phyloP scores from a whole-genome alignment of 2,888 invertebrate species.

The Drosophila percnosoma region DNA sequence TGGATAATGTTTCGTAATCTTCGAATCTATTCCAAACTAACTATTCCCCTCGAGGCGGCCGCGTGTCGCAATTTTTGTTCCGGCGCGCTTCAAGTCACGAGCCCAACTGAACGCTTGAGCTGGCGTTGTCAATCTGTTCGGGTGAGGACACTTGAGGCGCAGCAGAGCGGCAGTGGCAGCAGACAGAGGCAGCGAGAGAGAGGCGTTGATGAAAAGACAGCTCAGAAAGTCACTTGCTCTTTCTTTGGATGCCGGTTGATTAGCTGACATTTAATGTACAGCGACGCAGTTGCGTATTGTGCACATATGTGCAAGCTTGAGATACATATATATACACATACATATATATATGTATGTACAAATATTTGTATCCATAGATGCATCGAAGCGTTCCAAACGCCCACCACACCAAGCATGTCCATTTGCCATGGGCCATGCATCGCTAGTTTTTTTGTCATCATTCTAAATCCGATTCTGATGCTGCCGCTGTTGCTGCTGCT shows the following conservation, averaged over 20 bases:
- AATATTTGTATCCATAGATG: slow-evolving; percentile 44
- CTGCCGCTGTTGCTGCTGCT: slow-evolving; percentile 15
- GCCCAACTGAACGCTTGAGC: slow-evolving; percentile 73
- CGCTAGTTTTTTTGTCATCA: slow-evolving; percentile 58
- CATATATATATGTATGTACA: not conserved
- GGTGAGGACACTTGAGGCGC: slow-evolving; percentile 21
- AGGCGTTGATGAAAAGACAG: slow-evolving; percentile 46
- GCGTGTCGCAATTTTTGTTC: slow-evolving; percentile 47
- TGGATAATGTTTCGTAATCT: slow-evolving; percentile 30
- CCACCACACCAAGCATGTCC: slow-evolving; percentile 41
- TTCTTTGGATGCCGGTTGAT: slow-evolving; percentile 70
- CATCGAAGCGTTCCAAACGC: slow-evolving; percentile 53
- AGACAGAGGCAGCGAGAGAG: slow-evolving; percentile 15
- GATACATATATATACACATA: slow-evolving; percentile 3
- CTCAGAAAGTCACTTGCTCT: slow-evolving; percentile 63
- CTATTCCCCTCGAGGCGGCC: not conserved
- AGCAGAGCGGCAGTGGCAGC: slow-evolving; percentile 29
- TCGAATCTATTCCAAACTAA: slow-evolving; percentile 23
- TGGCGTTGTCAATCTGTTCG: slow-evolving; percentile 43
- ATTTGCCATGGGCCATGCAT: slow-evolving; percentile 70
- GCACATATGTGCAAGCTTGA: slow-evolving; percentile 29
- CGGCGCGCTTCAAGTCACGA: slow-evolving; percentile 43
- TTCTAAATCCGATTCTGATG: slow-evolving; percentile 58
- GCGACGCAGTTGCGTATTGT: slow-evolving; percentile 46
- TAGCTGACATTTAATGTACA: slow-evolving; percentile 69